phyloP scores from a whole-genome alignment of 2,888 invertebrate genomes.

The Tinea semifulvella region DNA sequence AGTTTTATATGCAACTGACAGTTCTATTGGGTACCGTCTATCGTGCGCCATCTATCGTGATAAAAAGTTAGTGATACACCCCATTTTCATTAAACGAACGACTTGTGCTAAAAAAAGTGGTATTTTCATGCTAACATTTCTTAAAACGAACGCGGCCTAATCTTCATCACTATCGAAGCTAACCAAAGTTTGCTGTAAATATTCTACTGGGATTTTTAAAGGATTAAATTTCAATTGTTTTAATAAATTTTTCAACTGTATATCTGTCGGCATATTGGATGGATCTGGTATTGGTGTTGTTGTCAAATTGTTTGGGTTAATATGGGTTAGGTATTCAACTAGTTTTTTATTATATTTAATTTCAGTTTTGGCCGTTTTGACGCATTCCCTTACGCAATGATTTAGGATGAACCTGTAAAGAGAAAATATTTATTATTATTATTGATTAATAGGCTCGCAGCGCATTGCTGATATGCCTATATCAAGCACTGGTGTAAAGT shows the following conservation, averaged over 20 bases:
- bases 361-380: background rate
- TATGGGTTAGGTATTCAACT: background rate
- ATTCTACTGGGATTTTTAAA: background rate
- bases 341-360: background rate
- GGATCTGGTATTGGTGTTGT: background rate
- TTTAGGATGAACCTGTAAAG: conserved; percentile 3
- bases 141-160: too few relatives aligned
- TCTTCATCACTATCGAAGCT: background rate
- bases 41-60: too few relatives aligned
- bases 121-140: too few relatives aligned
- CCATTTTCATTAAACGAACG: too few relatives aligned
- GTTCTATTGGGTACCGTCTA: too few relatives aligned
- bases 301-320: background rate
- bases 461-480: too few relatives aligned
- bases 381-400: background rate
- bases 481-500: too few relatives aligned
- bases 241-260: background rate
- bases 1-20: too few relatives aligned
- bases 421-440: background rate
- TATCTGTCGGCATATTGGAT: background rate
- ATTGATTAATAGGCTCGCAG: too few relatives aligned
- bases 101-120: too few relatives aligned
- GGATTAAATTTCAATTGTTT: background rate
- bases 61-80: too few relatives aligned
- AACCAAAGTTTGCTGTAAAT: background rate